Evolutionary conservation across 2,113 vertebrate genomes (phyloP).

Genomic region (Aspiorhynchus laticeps): DNA sequence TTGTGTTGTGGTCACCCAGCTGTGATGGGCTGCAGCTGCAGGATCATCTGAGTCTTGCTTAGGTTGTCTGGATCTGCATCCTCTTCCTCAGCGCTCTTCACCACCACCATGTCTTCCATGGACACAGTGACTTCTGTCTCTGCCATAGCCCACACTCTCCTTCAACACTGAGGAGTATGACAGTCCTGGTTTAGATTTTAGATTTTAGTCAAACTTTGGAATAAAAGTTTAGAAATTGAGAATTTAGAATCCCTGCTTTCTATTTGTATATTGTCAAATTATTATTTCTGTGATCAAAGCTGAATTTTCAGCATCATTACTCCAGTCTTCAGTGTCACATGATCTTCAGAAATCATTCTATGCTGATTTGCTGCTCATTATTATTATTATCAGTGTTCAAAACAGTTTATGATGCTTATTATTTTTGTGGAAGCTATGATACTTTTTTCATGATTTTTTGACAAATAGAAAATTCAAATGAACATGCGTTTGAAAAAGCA

Average conservation of each 20-base stretch:
- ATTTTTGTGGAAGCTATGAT: neutral
- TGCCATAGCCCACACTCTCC: conserved; percentile 79
- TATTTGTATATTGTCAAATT: neutral
- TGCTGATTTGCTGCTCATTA: neutral
- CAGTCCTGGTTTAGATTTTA: neutral
- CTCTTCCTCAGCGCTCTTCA: conserved; percentile 83
- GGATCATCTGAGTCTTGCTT: conserved; percentile 91
- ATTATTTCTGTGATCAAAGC: neutral
- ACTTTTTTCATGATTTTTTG: neutral
- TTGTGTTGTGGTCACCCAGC: conserved; percentile 78
- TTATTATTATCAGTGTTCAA: neutral
- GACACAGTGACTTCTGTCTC: conserved; percentile 91
- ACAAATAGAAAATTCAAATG: neutral
- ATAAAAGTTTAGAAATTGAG: neutral
- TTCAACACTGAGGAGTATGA: conserved; percentile 25
- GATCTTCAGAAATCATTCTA: neutral
- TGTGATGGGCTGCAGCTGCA: conserved; percentile 90
- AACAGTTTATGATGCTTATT: neutral
- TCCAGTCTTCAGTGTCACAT: neutral
- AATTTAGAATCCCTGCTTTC: too few species aligned
- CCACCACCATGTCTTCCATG: conserved; percentile 88
- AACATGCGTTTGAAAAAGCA: too few species aligned
- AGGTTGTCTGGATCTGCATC: conserved; percentile 83
- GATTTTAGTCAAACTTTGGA: neutral
- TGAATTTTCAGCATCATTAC: neutral